Evolutionary conservation across 2,797 vertebrate species (phyloP), one percentile per base, ranked within the genome.

Genomic region (Sebastiscus albofasciatus): DNA sequence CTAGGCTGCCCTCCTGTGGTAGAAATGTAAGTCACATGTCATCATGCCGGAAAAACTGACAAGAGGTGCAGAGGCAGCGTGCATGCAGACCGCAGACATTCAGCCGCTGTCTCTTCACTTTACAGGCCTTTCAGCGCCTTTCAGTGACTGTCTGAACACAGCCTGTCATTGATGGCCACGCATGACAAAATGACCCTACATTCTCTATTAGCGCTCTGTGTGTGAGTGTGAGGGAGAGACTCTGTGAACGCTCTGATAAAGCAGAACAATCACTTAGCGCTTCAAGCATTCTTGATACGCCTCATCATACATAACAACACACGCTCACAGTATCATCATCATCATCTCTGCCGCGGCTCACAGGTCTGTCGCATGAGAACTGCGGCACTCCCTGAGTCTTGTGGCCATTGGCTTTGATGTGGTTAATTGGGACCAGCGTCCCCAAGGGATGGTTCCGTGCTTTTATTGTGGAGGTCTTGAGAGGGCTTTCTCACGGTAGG

Each of bases 401-500:
- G 67, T 82, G 72, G 83, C 69, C 77, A 12, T 39, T 80, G 60
- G 31, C 91, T 93, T 90, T 93, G 90, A 91, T 89, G 89, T 82
- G 3, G 79, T 93, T 93, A 94, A 94, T 94, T 86, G 85, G 91
- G 84, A 81, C 86, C 86, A 77, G 86, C 46, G 1, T 91, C 87
- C 76, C 78, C 3, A 60, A 58, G 72, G 79, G 90, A 86, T 85
- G 85, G 84, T 71, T 86, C 83, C 74, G 4, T 88, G 87, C 84
- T 92, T 92, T 92, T 91, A 90, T 88, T 87, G 79, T 82, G 62
- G 80, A 81, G 77, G 83, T 86, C 86, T 86, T 75, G 71, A 73
- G 65, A 78, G 85, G 91, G 76, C 77, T 92, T 93, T 95, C 93
- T 95, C 93, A 94, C 89, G 90, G 91, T 90, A 90, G 91, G 90